These are phyloP conservation scores for Heliothis virescens DNA, from an alignment of 1,140 invertebrate species.

Conservation along the genomic window DNA sequence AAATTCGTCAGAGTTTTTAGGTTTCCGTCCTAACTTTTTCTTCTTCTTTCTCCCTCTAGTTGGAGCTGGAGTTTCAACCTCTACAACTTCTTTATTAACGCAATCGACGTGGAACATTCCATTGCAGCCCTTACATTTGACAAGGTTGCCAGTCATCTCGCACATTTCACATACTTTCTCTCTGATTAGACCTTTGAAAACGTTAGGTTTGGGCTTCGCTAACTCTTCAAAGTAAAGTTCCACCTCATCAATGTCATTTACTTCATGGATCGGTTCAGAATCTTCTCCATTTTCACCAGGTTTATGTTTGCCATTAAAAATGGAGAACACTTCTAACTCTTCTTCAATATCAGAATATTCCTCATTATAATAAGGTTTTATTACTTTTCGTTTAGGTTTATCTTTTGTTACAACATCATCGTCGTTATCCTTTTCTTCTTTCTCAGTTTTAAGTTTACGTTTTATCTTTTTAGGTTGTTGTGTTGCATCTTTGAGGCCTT, in stretches of 20 bases:
- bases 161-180: slow-evolving; percentile 90
- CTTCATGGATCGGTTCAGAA: slow-evolving; percentile 49
- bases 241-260: slow-evolving; percentile 64
- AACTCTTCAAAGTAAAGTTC: slow-evolving; percentile 76
- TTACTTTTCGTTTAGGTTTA: slow-evolving; percentile 74
- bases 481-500: slow-evolving; percentile 67
- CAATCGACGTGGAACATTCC: slow-evolving; percentile 86
- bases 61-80: slow-evolving; percentile 59
- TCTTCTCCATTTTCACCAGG: slow-evolving; percentile 36
- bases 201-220: slow-evolving; percentile 82
- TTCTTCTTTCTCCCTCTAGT: slow-evolving; percentile 77
- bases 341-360: slow-evolving; percentile 75
- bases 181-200: slow-evolving; percentile 87
- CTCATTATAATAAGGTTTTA: slow-evolving; percentile 75
- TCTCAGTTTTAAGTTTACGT: slow-evolving; percentile 67
- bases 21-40: slow-evolving; percentile 68
- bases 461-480: slow-evolving; percentile 62
- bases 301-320: slow-evolving; percentile 62
- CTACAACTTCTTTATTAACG: slow-evolving; percentile 66
- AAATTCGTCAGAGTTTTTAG: slow-evolving; percentile 66
- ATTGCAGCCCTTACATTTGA: slow-evolving; percentile 89
- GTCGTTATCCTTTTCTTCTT: slow-evolving; percentile 62
- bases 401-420: slow-evolving; percentile 62
- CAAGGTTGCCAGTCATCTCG: slow-evolving; percentile 87
- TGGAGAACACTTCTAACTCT: slow-evolving; percentile 70